Evolutionary conservation across 1,140 invertebrate genomes (phyloP), one percentile per base, ranked within the genome.

Genomic region (Cotesia glomerata): DNA sequence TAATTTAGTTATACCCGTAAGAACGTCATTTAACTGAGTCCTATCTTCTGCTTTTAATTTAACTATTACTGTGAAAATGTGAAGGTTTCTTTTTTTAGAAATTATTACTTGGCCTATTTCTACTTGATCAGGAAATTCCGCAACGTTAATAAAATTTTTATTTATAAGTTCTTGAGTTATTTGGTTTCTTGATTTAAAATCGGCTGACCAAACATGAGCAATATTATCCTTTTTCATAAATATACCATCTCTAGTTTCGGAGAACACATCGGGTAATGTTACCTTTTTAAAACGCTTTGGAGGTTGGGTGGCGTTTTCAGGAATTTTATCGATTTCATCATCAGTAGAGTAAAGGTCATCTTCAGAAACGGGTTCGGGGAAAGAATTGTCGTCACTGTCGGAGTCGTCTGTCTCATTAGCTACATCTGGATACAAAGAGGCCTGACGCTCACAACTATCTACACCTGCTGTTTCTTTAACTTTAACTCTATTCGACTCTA

Each of bases 191-290:
- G 26, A 16, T 35, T 7, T 62, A 62, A 35, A 62, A 7, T 62
- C 59, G 1, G 59, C 59, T 8, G 59, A 62, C 13, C 13, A 13
- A 13, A 62, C 39, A 62, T 62, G 59, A 3, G 64, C 49, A 26
- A 67, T 51, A 54, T 67, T 51, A 32, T 67, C 16, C 13, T 11
- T 49, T 16, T 67, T 67, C 49, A 67, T 67, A 3, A 67, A 67
- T 9, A 67, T 52, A 35, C 64, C 64, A 32, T 67, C 45, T 32
- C 64, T 67, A 32, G 64, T 67, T 14, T 67, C 64, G 0, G 39
- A 51, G 39, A 67, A 67, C 9, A 67, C 14, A 52, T 67, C 49
- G 1, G 49, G 13, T 13, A 52, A 3, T 13, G 49, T 52, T 26
- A 1, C 1, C 9, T 35, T 67, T 67, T 26, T 67, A 0, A 52